phyloP scores from a whole-genome alignment of 2,797 vertebrate species.

The Falco naumanni region DNA sequence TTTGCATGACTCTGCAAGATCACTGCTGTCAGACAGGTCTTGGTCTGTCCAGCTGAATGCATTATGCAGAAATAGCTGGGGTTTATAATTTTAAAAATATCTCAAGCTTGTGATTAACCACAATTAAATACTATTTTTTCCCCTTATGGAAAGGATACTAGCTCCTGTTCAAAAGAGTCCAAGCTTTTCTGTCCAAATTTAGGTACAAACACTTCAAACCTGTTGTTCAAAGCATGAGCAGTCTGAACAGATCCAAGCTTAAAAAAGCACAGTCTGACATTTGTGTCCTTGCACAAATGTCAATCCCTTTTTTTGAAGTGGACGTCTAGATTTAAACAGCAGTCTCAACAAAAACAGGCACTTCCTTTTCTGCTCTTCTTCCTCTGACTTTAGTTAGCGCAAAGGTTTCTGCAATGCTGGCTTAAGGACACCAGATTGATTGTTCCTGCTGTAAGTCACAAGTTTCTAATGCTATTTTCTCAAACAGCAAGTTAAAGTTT shows the following conservation, averaged over 20 bases:
- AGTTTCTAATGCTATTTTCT: not conserved
- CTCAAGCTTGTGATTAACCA: not conserved
- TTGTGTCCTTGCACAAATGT: not conserved
- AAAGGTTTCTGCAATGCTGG: not conserved
- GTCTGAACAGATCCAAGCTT: not conserved
- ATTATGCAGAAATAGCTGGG: not conserved
- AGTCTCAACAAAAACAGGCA: not conserved
- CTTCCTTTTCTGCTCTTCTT: conserved; percentile 2
- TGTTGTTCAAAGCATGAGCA: not conserved
- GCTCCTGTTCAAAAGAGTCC: not conserved
- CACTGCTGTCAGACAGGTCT: not conserved
- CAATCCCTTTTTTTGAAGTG: not conserved
- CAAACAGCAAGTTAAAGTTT: not conserved
- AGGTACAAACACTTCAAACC: not conserved
- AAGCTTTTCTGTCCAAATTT: not conserved
- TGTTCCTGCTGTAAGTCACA: not conserved
- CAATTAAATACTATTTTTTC: not conserved
- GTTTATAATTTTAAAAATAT: not conserved
- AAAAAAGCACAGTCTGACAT: conserved; percentile 8
- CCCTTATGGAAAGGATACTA: not conserved
- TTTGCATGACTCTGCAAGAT: not conserved
- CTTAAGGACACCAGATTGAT: not conserved
- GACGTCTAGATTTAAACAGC: conserved; percentile 11
- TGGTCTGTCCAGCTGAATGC: not conserved
- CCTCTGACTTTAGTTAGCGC: not conserved